Base-by-base conservation (phyloP, 2,888 invertebrate genomes). In the Cheilosia scutellata region DNA sequence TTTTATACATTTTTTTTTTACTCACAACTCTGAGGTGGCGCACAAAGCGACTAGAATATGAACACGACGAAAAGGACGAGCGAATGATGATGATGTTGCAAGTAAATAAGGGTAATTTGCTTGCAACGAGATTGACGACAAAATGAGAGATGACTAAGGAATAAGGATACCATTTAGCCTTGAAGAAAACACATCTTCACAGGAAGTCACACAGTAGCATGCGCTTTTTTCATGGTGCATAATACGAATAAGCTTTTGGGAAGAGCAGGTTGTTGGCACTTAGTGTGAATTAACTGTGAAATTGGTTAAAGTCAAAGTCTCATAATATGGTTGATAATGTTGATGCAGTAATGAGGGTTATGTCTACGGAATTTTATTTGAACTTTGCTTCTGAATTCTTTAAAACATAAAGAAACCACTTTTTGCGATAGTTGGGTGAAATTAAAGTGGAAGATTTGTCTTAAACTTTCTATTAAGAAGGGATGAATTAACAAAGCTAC, bases 61-160 rank as follows among this genome's bases (percentile, higher is more conserved):
- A 58, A 27, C 53, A 68, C 4, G 60, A 49, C 40, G 80, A 55
- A 63, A 66, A 29, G 16, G 63, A 49, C 20, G 49, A 44, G 74
- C 55, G 60, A 68, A 63, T 68, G 80, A 72, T 72, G 79, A 84
- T 80, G 80, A 77, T 77, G 76, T 76, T 72, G 86, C 62, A 82
- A 77, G 82, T 76, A 86, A 86, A 86, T 86, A 86, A 74, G 80
- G 82, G 80, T 72, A 86, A 86, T 86, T 86, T 82, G 65, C 82
- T 62, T 80, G 80, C 76, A 72, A 80, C 58, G 44, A 82, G 76
- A 86, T 82, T 82, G 82, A 72, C 76, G 82, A 82, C 86, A 86
- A 77, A 77, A 82, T 82, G 86, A 86, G 80, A 76, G 72, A 82
- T 53, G 72, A 72, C 72, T 47, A 66, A 62, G 47, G 44, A 70